Evolutionary conservation across 2,113 vertebrate species (phyloP), one percentile per base, ranked within the genome.

Genomic region (Onychostruthus taczanowskii): DNA sequence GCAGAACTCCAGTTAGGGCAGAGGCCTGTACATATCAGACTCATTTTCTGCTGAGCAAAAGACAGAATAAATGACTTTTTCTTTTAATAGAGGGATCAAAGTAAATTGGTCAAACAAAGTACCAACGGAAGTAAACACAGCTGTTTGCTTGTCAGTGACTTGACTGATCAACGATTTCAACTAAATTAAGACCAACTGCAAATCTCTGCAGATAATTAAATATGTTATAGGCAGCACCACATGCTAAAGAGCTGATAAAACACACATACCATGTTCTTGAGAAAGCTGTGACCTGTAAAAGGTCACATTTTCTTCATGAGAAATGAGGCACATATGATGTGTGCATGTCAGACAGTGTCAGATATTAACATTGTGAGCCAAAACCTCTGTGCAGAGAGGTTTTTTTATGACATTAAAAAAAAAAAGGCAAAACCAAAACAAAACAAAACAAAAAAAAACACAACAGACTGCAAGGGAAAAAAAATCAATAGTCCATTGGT

Each of bases 31-130:
- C 47, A 33, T 31, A 74, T 27, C 44, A 69, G 84, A 66, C 9
- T 77, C 6, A 17, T 12, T 39, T 83, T 89, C 76, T 84, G 43
- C 64, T 35, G 43, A 85, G 46, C n/a, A 37, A 92, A 88, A 83
- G n/a, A 0, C 15, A 91, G 53, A 64, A 53, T 69, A 39, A 83
- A 79, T 73, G 53, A 6, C 16, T 85, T 75, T 79, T 91, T 64
- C 62, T 41, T 91, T 88, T 87, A 75, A 83, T 52, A 53, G 53
- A 68, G 17, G 9, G 41, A 93, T 83, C 87, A 94, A 85, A 88
- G 88, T 37, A 91, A 95, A 90, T 68, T 61, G 92, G 87, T 87
- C 70, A 93, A 94, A 88, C 66, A 39, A 91, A 96, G 50, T 43
- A 69, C 70, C 82, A 90, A 49, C 26, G 64, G 63, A 83, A 73